Conservation (phyloP, 2,113 vertebrate species). For the Bettongia penicillata region DNA sequence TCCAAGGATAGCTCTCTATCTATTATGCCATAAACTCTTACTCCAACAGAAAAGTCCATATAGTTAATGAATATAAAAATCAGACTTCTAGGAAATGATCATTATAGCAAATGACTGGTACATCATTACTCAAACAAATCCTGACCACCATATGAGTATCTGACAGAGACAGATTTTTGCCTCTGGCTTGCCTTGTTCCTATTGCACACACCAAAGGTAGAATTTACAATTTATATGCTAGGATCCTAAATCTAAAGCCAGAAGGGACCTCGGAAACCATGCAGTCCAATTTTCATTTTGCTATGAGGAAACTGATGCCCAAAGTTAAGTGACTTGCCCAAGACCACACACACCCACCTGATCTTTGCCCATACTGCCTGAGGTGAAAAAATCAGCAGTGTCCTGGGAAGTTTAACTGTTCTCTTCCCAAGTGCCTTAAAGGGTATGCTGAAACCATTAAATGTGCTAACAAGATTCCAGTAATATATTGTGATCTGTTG, state of each 20-base stretch:
- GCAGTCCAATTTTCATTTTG: neutral
- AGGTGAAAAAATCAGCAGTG: neutral
- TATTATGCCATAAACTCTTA: neutral
- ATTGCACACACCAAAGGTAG: neutral
- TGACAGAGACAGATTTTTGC: neutral
- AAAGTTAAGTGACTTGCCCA: neutral
- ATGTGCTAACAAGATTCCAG: constrained; percentile 1
- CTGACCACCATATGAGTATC: neutral
- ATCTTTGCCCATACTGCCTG: constrained; percentile 19
- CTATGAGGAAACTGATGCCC: neutral
- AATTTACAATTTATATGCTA: neutral
- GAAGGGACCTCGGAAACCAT: neutral
- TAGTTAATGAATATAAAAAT: neutral
- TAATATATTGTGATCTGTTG: constrained; percentile 53
- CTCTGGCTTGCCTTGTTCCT: neutral
- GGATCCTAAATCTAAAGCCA: neutral
- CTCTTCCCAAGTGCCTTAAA: neutral
- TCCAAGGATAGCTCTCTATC: neutral
- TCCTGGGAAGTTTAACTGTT: neutral
- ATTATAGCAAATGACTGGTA: neutral
- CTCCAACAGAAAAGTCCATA: neutral
- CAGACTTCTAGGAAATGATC: neutral
- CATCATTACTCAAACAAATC: neutral
- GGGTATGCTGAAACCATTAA: neutral
- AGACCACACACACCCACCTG: neutral